Percentiles rank a stretch among this genome's conserved stretches.
Evolutionary conservation across 2,797 vertebrate species (phyloP).

Genomic region (Platyrinchus mystaceus): DNA sequence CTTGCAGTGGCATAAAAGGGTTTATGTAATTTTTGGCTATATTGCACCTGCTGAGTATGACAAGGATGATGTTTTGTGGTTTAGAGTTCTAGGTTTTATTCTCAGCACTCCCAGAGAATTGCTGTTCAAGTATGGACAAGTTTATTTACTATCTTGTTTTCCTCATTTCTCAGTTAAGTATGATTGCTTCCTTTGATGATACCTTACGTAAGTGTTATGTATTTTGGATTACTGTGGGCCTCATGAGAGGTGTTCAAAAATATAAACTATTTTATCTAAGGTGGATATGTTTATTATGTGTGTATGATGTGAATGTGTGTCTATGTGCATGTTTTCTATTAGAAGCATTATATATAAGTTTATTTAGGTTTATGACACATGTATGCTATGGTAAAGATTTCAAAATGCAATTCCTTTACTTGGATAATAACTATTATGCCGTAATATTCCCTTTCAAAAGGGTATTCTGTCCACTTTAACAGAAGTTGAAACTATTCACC

Average conservation of each 20-base stretch:
- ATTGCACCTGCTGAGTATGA: slow-evolving; percentile 7
- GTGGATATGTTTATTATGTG: neutral
- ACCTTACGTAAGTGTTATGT: neutral
- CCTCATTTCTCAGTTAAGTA: neutral
- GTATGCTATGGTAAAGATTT: neutral
- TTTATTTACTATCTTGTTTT: slow-evolving; percentile 32
- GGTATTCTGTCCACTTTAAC: neutral
- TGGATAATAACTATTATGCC: neutral
- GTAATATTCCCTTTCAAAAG: neutral
- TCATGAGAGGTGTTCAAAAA: neutral
- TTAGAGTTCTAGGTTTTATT: slow-evolving; percentile 20
- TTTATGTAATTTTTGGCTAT: slow-evolving; percentile 46
- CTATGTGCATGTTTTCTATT: neutral
- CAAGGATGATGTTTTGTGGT: slow-evolving; percentile 33
- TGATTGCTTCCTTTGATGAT: neutral
- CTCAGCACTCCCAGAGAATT: neutral
- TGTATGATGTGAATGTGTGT: neutral
- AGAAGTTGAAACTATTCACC: neutral
- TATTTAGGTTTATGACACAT: neutral
- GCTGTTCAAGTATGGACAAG: neutral
- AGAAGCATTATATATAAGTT: neutral
- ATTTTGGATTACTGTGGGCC: neutral
- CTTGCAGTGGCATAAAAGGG: slow-evolving; percentile 19
- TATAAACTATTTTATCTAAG: neutral
- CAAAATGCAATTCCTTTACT: neutral